Evolutionary conservation across 1,140 invertebrate genomes (phyloP), one percentile per base, ranked within the genome.

Genomic region (Ephestia elutella): DNA sequence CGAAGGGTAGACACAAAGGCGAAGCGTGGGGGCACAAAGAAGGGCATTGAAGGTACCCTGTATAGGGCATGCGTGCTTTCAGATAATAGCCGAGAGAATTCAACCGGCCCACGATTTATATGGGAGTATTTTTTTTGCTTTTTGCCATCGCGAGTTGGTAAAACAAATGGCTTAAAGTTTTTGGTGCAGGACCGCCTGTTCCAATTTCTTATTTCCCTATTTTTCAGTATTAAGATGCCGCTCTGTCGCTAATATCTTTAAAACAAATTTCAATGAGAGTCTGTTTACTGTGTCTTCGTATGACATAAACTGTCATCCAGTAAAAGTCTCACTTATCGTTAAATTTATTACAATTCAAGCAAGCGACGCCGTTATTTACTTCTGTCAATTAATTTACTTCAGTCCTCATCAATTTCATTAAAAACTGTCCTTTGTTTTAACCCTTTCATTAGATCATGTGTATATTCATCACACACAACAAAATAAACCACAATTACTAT

Each of bases 41-140:
- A 38, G 38, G 38, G 60, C 56, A 75, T 73, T 68, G 64, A 72
- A 70, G 59, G 57, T 59, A 56, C 57, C 59, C 63, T 66, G 64
- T 49, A 68, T 67, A 70, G 72, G 72, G 66, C 73, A 75, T 63
- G 57, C 66, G 67, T 61, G 65, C 67, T 66, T 78, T 78, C 73
- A 68, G 80, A 82, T 79, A 83, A 85, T 73, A 68, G 73, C 66
- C 63, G 58, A 56, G 60, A 67, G 66, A 71, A 75, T 74, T 66
- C 68, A 66, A 78, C 59, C 67, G 75, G 73, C 63, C 59, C 60
- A 62, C 65, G 70, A 73, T 80, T 79, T 74, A 61, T 68, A 66
- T 62, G 61, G 59, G 60, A 38, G 53, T 21, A 18, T 63, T 71
- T 75, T 75, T 78, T 78, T 65, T 68, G 53, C 68, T 58, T 64